phyloP scores from a whole-genome alignment of 2,888 invertebrate species.

The Eubasilissa splendida region DNA sequence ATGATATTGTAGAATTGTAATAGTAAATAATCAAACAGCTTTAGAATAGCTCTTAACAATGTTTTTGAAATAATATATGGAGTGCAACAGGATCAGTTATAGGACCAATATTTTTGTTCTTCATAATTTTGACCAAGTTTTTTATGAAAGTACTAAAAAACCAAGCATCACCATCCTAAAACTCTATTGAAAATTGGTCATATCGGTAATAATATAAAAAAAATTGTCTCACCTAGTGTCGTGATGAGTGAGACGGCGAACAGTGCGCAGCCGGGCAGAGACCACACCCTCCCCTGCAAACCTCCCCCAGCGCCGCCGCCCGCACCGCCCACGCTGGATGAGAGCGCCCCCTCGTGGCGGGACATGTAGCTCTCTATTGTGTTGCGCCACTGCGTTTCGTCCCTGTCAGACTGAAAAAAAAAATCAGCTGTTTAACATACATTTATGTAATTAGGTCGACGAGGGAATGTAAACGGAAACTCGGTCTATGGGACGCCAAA shows the following conservation, averaged over 20 bases:
- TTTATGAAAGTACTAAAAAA: too few relatives aligned
- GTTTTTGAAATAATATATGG: too few relatives aligned
- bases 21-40: too few relatives aligned
- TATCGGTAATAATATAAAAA: too few relatives aligned
- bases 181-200: too few relatives aligned
- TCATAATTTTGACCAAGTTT: too few relatives aligned
- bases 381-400: slow-evolving; percentile 76
- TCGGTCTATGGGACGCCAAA: too few relatives aligned
- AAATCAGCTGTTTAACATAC: neutral
- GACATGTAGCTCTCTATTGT: slow-evolving; percentile 73
- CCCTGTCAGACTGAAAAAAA: slow-evolving; percentile 66
- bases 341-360: slow-evolving; percentile 74
- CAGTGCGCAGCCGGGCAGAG: slow-evolving; percentile 78
- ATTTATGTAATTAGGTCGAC: neutral
- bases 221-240: slow-evolving; percentile 73
- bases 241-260: slow-evolving; percentile 81
- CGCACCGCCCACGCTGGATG: slow-evolving; percentile 72
- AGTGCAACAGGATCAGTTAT: too few relatives aligned
- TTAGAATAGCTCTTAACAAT: too few relatives aligned
- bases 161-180: too few relatives aligned
- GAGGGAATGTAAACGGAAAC: neutral
- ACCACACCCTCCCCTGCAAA: slow-evolving; percentile 77
- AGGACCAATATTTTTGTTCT: too few relatives aligned
- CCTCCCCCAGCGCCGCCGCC: slow-evolving; percentile 47
- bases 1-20: too few relatives aligned